Conservation (phyloP, 1,140 invertebrate species). For the Cyclina sinensis region DNA sequence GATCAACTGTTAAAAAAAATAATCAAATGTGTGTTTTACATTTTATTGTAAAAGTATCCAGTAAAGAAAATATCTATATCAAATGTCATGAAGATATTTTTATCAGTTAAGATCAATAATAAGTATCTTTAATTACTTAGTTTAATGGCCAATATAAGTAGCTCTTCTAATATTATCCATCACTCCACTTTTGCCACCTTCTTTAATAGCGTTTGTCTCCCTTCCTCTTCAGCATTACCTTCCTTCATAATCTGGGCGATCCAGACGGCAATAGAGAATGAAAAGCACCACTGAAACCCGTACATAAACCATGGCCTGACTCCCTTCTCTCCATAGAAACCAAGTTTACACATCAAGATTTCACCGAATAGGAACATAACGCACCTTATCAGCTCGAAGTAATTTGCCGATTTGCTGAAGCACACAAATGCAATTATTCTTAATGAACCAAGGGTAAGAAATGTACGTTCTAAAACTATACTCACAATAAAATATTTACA, state of each 20-base stretch:
- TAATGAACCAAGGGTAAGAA: too few relatives aligned
- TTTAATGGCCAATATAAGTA: too few relatives aligned
- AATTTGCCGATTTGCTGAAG: constrained; percentile 48
- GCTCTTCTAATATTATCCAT: too few relatives aligned
- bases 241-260: constrained; percentile 13
- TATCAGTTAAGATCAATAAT: too few relatives aligned
- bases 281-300: constrained; percentile 34
- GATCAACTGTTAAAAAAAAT: too few relatives aligned
- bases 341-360: constrained; percentile 21
- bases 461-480: background rate
- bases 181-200: too few relatives aligned
- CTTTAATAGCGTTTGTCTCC: background rate
- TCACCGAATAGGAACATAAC: constrained; percentile 47
- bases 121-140: too few relatives aligned
- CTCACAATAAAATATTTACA: background rate
- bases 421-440: too few relatives aligned
- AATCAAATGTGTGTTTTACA: too few relatives aligned
- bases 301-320: constrained; percentile 28
- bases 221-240: constrained; percentile 23
- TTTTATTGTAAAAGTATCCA: too few relatives aligned
- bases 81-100: too few relatives aligned
- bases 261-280: constrained; percentile 41
- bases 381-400: constrained; percentile 38
- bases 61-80: too few relatives aligned
- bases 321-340: constrained; percentile 43